phyloP scores from a whole-genome alignment of 2,797 vertebrate genomes.

The Danio choprae region DNA sequence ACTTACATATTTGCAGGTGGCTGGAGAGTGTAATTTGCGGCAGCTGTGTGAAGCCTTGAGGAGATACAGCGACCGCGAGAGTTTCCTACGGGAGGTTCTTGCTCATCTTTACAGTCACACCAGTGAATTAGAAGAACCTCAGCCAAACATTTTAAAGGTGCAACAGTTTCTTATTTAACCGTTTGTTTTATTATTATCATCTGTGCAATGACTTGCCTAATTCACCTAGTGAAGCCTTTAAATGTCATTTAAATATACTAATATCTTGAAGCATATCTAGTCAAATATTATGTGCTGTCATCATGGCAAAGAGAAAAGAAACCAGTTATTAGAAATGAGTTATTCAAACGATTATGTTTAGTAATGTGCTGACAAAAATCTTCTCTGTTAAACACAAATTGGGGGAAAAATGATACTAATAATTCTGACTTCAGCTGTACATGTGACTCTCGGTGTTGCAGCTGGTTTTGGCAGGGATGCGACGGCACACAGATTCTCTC shows the following conservation, averaged over 20 bases:
- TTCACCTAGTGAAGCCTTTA: too few relatives aligned
- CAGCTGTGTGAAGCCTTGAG: conserved; percentile 93
- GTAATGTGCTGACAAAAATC: too few relatives aligned
- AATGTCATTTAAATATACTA: too few relatives aligned
- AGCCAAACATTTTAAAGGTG: conserved; percentile 91
- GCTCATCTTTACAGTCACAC: conserved; percentile 90
- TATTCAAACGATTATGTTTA: too few relatives aligned
- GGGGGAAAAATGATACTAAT: background rate
- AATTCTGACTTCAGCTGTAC: background rate
- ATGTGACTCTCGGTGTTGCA: conserved; percentile 63
- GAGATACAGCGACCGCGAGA: conserved; percentile 90
- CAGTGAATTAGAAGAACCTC: conserved; percentile 86
- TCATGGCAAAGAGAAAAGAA: too few relatives aligned
- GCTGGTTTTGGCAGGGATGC: conserved; percentile 90
- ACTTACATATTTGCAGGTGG: conserved; percentile 79
- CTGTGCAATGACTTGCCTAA: too few relatives aligned
- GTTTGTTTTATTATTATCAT: background rate
- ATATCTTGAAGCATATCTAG: too few relatives aligned
- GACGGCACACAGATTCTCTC: conserved; percentile 85
- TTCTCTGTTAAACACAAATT: too few relatives aligned
- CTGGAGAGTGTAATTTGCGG: conserved; percentile 91
- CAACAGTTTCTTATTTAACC: background rate
- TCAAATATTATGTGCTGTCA: too few relatives aligned
- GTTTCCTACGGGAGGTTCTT: conserved; percentile 90
- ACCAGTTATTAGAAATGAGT: too few relatives aligned